Conservation (phyloP, 1,140 invertebrate species). For the Leptinotarsa lineolata region DNA sequence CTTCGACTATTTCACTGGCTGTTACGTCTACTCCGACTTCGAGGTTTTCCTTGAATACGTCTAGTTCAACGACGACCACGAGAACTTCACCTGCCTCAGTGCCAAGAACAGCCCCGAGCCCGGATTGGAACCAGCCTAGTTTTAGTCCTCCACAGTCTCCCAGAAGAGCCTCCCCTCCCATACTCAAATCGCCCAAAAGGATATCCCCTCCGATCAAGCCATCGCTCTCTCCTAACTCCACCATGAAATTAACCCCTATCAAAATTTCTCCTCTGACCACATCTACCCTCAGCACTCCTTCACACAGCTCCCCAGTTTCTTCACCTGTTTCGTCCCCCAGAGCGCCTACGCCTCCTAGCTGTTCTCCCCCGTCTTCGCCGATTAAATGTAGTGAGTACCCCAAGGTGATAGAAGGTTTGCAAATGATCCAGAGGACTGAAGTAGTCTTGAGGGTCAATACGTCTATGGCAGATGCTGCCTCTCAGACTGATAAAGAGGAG, state of each 20-base stretch:
- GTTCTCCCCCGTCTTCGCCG: constrained; percentile 49
- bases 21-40: constrained; percentile 29
- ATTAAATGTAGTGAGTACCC: constrained; percentile 51
- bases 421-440: constrained; percentile 66
- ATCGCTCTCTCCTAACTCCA: constrained; percentile 34
- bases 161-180: constrained; percentile 2
- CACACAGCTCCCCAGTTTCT: constrained; percentile 16
- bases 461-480: constrained; percentile 64
- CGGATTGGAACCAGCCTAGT: neutral
- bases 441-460: constrained; percentile 65
- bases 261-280: constrained; percentile 28
- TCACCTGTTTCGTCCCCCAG: constrained; percentile 48
- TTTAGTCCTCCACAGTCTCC: constrained; percentile 22
- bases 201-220: constrained; percentile 41
- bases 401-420: constrained; percentile 59
- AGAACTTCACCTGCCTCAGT: constrained; percentile 20
- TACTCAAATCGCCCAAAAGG: constrained; percentile 29
- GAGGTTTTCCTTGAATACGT: constrained; percentile 27
- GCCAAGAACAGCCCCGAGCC: constrained; percentile 3
- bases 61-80: constrained; percentile 4
- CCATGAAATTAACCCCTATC: constrained; percentile 32
- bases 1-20: constrained; percentile 3
- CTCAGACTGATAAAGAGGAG: constrained; percentile 64
- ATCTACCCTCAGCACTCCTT: constrained; percentile 32
- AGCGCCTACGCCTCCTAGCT: constrained; percentile 41